Conservation (phyloP, 2,113 vertebrate genomes). For the Strigops habroptila region DNA sequence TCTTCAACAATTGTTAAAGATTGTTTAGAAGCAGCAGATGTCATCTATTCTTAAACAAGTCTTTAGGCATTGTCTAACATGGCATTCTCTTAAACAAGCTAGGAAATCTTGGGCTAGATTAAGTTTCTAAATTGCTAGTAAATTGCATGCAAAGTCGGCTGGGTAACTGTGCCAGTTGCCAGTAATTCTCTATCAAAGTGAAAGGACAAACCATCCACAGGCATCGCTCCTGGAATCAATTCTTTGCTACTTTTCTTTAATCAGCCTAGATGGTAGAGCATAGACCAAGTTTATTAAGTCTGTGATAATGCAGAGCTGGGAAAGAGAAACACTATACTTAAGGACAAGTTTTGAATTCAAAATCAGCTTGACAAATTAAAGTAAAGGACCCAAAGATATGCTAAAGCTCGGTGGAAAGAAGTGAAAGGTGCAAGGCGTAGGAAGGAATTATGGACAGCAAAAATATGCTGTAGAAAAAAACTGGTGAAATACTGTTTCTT, state of each 20-base stretch:
- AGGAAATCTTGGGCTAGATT: background rate
- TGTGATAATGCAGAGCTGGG: background rate
- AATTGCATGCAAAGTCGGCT: background rate
- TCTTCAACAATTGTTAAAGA: background rate
- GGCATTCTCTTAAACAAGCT: background rate
- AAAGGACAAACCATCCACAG: background rate
- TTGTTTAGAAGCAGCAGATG: background rate
- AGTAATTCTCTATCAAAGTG: background rate
- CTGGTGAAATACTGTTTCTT: conserved; percentile 7
- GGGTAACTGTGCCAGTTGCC: background rate
- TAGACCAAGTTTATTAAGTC: conserved; percentile 19
- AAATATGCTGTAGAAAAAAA: conserved; percentile 27
- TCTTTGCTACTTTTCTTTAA: background rate
- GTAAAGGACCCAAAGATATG: background rate
- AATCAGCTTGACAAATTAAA: conserved; percentile 27
- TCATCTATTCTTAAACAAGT: background rate
- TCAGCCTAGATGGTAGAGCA: background rate
- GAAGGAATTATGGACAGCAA: conserved; percentile 41
- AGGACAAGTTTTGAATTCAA: conserved; percentile 23
- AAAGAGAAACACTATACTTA: background rate
- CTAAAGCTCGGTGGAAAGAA: conserved; percentile 4
- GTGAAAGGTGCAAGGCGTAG: background rate
- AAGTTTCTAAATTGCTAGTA: background rate
- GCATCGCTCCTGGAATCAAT: background rate
- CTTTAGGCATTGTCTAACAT: background rate